Evolutionary conservation across 2,888 invertebrate species (phyloP).

Genomic region (Chrysopilus asiliformis): DNA sequence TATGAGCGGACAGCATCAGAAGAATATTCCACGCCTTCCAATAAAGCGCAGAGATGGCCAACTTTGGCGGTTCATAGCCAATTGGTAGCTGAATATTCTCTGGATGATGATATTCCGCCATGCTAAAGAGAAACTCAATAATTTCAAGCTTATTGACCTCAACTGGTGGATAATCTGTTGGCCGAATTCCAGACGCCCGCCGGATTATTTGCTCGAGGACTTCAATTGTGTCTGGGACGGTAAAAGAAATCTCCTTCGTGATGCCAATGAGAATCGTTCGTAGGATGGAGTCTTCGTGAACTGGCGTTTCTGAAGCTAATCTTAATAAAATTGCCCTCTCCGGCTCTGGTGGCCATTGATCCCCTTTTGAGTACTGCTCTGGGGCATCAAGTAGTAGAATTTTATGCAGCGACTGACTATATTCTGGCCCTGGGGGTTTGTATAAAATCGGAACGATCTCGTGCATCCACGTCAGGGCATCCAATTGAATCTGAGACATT

Average conservation of each 20-base stretch:
- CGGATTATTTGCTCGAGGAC: slow-evolving; percentile 73
- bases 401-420: slow-evolving; percentile 65
- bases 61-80: slow-evolving; percentile 66
- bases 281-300: slow-evolving; percentile 72
- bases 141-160: slow-evolving; percentile 70
- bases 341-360: slow-evolving; percentile 85
- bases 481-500: slow-evolving; percentile 61
- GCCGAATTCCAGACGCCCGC: slow-evolving; percentile 65
- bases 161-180: slow-evolving; percentile 56
- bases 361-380: slow-evolving; percentile 68
- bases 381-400: slow-evolving; percentile 61
- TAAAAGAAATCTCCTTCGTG: slow-evolving; percentile 61
- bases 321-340: slow-evolving; percentile 68
- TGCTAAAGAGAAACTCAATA: slow-evolving; percentile 78
- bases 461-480: slow-evolving; percentile 80
- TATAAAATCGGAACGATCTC: slow-evolving; percentile 64
- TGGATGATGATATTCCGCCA: slow-evolving; percentile 83
- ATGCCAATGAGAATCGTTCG: slow-evolving; percentile 68
- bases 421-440: slow-evolving; percentile 56
- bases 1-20: slow-evolving; percentile 81
- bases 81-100: slow-evolving; percentile 80
- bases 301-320: slow-evolving; percentile 75
- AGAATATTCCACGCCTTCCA: slow-evolving; percentile 92
- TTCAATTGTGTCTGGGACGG: slow-evolving; percentile 72
- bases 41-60: slow-evolving; percentile 83